phyloP scores from a whole-genome alignment of 2,113 vertebrate species.

The Erpornis zantholeuca region DNA sequence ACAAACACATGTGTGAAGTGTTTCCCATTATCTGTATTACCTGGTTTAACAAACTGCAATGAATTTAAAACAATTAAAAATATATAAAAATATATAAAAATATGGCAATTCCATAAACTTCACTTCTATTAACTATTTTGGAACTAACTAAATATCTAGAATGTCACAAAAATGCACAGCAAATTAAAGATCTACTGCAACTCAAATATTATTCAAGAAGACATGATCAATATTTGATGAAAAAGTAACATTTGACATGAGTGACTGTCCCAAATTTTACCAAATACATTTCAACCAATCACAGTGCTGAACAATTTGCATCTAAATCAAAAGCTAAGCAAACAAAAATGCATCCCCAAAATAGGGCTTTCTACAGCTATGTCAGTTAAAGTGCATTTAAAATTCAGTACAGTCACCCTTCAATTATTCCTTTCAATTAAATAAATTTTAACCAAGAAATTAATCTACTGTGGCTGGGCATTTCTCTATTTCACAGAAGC shows the following conservation, averaged over 20 bases:
- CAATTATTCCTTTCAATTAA: constrained; percentile 45
- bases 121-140: background rate
- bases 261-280: constrained; percentile 49
- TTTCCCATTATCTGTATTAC: background rate
- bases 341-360: constrained; percentile 3
- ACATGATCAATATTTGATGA: constrained; percentile 44
- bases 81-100: too few species aligned
- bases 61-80: constrained; percentile 43
- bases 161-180: background rate
- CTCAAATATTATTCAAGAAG: background rate
- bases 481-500: background rate
- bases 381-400: background rate
- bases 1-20: constrained; percentile 25
- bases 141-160: background rate
- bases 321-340: constrained; percentile 34
- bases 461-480: constrained; percentile 14
- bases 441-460: constrained; percentile 33
- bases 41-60: background rate
- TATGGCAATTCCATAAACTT: background rate
- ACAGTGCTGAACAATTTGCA: background rate
- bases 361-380: background rate
- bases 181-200: background rate
- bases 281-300: constrained; percentile 26
- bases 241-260: constrained; percentile 34
- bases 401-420: constrained; percentile 15